A percentile compares a stretch with the other conserved stretches of the same genome.
phyloP scores from a whole-genome alignment of 1,140 invertebrate genomes.

The Tachypleus tridentatus region DNA sequence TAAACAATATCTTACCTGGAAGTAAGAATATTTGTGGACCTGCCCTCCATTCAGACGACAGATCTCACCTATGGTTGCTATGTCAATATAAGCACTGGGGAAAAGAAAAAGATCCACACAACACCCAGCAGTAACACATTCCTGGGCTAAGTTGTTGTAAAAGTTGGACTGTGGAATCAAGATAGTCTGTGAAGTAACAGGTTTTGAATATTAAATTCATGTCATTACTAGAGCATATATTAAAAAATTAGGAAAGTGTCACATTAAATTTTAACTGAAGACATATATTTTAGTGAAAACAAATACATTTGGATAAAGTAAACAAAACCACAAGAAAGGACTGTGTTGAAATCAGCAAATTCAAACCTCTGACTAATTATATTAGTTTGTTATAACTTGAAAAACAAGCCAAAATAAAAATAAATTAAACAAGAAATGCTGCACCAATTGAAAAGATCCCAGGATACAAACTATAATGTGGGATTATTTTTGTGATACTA shows the following conservation, averaged over 20 bases:
- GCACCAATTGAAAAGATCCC: too few relatives aligned
- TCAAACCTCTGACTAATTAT: too few relatives aligned
- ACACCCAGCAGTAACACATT: conserved; percentile 24
- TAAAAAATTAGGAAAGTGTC: neutral
- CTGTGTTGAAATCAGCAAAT: too few relatives aligned
- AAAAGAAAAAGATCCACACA: conserved; percentile 25
- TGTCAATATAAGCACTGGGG: conserved; percentile 23
- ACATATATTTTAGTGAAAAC: too few relatives aligned
- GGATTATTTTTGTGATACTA: too few relatives aligned
- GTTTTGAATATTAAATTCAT: neutral
- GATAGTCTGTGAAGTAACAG: conserved; percentile 32
- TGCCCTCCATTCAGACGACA: conserved; percentile 23
- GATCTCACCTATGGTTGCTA: conserved; percentile 23
- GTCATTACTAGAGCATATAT: neutral
- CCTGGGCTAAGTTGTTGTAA: conserved; percentile 21
- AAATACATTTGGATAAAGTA: too few relatives aligned
- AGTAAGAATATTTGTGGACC: conserved; percentile 23
- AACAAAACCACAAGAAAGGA: too few relatives aligned
- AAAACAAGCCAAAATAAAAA: too few relatives aligned
- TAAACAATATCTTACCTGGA: conserved; percentile 14
- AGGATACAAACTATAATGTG: too few relatives aligned
- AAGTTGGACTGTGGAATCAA: conserved; percentile 20
- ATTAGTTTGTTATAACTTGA: too few relatives aligned
- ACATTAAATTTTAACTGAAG: too few relatives aligned
- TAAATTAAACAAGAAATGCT: too few relatives aligned